Conservation (phyloP, 2,113 vertebrate genomes). For the Rhinoderma darwinii region DNA sequence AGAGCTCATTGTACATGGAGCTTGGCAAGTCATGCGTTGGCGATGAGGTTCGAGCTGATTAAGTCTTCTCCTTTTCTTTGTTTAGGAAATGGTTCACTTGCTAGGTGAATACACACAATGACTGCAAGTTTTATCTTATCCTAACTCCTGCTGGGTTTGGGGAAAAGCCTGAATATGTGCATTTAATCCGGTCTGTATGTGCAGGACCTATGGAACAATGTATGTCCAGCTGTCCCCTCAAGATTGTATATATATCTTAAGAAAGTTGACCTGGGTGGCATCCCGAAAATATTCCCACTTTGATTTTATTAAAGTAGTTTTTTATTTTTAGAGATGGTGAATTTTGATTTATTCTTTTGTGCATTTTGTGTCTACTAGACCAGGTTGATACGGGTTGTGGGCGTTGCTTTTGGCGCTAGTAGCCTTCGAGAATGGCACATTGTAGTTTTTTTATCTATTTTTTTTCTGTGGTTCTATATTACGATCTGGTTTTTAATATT, state of each 20-base stretch:
- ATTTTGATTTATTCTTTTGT: too few relatives aligned
- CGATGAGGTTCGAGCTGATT: background rate
- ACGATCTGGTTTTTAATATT: too few relatives aligned
- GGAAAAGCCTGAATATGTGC: conserved; percentile 14
- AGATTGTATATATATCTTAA: background rate
- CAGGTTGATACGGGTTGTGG: too few relatives aligned
- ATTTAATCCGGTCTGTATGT: conserved; percentile 5
- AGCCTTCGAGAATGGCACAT: too few relatives aligned
- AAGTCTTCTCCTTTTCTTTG: background rate
- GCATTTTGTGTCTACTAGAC: too few relatives aligned
- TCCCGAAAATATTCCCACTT: background rate
- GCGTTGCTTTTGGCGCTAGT: too few relatives aligned
- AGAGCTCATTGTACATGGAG: background rate
- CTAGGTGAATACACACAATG: conserved; percentile 25
- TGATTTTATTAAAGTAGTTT: background rate
- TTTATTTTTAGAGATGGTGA: background rate
- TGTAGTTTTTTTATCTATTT: too few relatives aligned
- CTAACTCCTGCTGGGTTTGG: conserved; percentile 19
- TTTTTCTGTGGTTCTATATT: too few relatives aligned
- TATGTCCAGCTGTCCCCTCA: background rate
- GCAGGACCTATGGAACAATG: background rate
- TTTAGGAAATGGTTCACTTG: conserved; percentile 21
- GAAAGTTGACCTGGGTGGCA: background rate
- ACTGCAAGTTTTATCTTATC: background rate
- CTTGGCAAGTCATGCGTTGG: background rate